Base-by-base conservation (phyloP, 1,140 invertebrate species). In the Hylaeus volcanicus region DNA sequence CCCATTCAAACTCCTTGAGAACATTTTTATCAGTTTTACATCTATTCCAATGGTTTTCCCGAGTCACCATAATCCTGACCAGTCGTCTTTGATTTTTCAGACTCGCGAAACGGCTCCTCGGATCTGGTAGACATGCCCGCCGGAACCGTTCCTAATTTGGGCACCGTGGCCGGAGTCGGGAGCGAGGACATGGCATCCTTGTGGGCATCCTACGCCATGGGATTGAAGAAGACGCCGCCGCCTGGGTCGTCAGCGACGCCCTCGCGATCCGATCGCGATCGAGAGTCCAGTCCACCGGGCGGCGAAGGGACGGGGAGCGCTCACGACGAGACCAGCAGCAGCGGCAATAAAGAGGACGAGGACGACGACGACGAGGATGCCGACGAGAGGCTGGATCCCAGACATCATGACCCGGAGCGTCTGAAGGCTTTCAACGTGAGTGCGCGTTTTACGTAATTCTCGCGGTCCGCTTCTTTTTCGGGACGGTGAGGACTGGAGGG, bases 381-480 rank as follows among this genome's bases (percentile, higher is more conserved):
- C 73, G 97, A 98, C 86, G 98, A 99, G 89, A 96, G 97, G 91
- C 95, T 98, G 70, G 96, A 97, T 89, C 95, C 97, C 61, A 96
- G 97, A 85, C 96, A 97, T 90, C 97, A 98, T 90, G 98, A 99
- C 94, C 98, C 98, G 0, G 98, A 99, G 94, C 95, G 98, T 91
- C 95, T 99, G 64, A 99, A 99, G 94, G 98, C 98, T 71, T 99
- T 99, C 92, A 99, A 99, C 94, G 98, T 99, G 94, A 96, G 96
- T 95, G 9, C n/a, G 14, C 45, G 11, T 14, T 14, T 26, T 45
- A 43, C 11, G 37, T n/a, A 41, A 58, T 11, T 12, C 9, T 41
- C n/a, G n/a, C n/a, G 37, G 9, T 48, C 6, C 6, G 3, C 3
- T 6, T 15, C 8, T 45, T 53, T 15, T n/a, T 26, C 14, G 64